These are phyloP conservation scores for Drosophila nasuta DNA, from an alignment of 1,140 invertebrate species.

Conservation along the genomic window DNA sequence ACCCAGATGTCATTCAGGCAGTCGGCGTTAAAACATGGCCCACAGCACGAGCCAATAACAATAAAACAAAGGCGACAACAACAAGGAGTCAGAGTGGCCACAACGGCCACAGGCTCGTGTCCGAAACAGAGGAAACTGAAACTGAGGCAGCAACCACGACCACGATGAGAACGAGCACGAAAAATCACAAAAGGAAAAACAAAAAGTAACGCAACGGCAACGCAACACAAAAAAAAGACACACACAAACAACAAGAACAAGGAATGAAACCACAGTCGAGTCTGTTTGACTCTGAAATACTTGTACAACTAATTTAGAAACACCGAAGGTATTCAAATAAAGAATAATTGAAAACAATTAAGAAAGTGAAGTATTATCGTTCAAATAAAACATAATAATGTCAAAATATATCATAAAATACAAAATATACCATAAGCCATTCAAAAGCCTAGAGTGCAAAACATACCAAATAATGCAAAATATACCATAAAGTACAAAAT, in stretches of 20 bases:
- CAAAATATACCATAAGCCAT: no score
- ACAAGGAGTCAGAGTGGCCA: slow-evolving; percentile 9
- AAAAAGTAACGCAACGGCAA: slow-evolving; percentile 33
- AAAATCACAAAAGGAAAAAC: slow-evolving; percentile 21
- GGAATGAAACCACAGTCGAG: not conserved
- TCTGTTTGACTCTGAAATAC: no score
- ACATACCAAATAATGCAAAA: no score
- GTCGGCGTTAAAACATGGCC: slow-evolving; percentile 71
- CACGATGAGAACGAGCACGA: not conserved
- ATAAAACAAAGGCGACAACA: slow-evolving; percentile 63
- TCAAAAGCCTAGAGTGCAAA: no score
- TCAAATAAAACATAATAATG: no score
- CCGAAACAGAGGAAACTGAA: slow-evolving; percentile 38
- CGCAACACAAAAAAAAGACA: slow-evolving; percentile 37
- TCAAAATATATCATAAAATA: no score
- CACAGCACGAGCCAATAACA: slow-evolving; percentile 72
- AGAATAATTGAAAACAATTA: no score
- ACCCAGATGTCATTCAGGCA: slow-evolving; percentile 79
- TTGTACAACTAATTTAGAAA: no score
- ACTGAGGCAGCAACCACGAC: not conserved
- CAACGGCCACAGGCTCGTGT: slow-evolving; percentile 32
- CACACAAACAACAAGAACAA: slow-evolving; percentile 1
- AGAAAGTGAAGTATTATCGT: no score
- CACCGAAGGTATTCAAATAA: no score
- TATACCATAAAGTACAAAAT: no score